Conservation (phyloP, 2,888 invertebrate genomes). For the Eucera pruinosa region DNA sequence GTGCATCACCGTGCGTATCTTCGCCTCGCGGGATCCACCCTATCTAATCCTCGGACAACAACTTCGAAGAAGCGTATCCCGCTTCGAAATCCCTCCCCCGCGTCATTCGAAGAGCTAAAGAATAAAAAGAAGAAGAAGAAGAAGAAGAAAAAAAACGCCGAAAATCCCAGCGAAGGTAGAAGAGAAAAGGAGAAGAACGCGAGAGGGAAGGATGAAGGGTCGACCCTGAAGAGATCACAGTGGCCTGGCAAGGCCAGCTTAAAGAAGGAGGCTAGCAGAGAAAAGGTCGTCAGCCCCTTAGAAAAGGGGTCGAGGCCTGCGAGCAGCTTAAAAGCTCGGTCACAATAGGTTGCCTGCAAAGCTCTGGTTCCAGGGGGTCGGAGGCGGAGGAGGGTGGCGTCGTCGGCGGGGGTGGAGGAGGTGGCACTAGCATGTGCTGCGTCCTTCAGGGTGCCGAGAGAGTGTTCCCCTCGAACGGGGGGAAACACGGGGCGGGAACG, state of each 20-base stretch:
- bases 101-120: too few species aligned
- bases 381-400: slow-evolving; percentile 71
- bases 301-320: slow-evolving; percentile 73
- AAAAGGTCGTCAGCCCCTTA: slow-evolving; percentile 72
- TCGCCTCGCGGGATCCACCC: too few species aligned
- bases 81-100: too few species aligned
- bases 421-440: slow-evolving; percentile 80
- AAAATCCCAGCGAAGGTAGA: not conserved
- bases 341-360: slow-evolving; percentile 83
- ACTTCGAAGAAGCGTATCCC: too few species aligned
- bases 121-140: too few species aligned
- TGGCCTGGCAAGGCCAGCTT: slow-evolving; percentile 53
- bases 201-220: slow-evolving; percentile 65
- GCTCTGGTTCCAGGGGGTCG: slow-evolving; percentile 78
- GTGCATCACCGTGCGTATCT: too few species aligned
- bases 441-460: slow-evolving; percentile 81
- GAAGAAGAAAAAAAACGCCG: not conserved
- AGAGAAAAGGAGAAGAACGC: not conserved
- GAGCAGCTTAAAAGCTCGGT: slow-evolving; percentile 75
- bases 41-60: too few species aligned
- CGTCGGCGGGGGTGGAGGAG: slow-evolving; percentile 66
- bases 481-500: slow-evolving; percentile 69
- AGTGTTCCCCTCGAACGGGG: slow-evolving; percentile 79
- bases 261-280: not conserved
- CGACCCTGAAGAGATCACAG: slow-evolving; percentile 55